Conservation (phyloP, 1,140 invertebrate genomes). For the Ganaspis sp. region DNA sequence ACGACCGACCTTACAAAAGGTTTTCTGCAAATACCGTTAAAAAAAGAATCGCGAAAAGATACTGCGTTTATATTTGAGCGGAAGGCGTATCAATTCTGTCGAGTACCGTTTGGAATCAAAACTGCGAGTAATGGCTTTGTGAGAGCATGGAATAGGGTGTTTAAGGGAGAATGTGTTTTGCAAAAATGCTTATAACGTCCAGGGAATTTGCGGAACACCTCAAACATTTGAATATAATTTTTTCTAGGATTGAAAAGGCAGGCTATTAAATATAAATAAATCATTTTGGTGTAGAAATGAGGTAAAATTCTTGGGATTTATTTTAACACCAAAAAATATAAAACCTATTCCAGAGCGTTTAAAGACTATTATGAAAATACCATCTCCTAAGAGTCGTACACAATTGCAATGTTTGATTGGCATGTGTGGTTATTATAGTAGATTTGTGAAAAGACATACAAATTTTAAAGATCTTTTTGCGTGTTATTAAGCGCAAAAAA, state of each 20-base stretch:
- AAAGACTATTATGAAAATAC: constrained; percentile 36
- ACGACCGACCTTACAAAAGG: no score
- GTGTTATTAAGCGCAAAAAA: constrained; percentile 46
- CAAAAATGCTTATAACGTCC: neutral
- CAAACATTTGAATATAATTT: neutral
- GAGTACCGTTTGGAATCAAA: neutral
- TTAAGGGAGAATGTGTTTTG: neutral
- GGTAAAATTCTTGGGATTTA: constrained; percentile 47
- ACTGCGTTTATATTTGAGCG: neutral
- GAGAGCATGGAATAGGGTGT: neutral
- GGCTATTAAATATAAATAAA: neutral
- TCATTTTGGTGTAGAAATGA: neutral
- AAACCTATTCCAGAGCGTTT: constrained; percentile 43
- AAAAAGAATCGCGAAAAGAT: no score
- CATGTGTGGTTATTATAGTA: neutral
- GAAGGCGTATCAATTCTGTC: neutral
- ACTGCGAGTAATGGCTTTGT: no score
- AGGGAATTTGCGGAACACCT: neutral
- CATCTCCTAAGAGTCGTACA: constrained; percentile 37
- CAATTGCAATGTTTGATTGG: constrained; percentile 49
- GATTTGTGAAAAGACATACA: no score
- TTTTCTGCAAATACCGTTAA: no score
- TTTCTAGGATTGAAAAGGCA: neutral
- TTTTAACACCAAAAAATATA: constrained; percentile 41
- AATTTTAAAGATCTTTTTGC: no score